Conservation (phyloP, 2,888 invertebrate genomes). For the Drosophila lacicola region DNA sequence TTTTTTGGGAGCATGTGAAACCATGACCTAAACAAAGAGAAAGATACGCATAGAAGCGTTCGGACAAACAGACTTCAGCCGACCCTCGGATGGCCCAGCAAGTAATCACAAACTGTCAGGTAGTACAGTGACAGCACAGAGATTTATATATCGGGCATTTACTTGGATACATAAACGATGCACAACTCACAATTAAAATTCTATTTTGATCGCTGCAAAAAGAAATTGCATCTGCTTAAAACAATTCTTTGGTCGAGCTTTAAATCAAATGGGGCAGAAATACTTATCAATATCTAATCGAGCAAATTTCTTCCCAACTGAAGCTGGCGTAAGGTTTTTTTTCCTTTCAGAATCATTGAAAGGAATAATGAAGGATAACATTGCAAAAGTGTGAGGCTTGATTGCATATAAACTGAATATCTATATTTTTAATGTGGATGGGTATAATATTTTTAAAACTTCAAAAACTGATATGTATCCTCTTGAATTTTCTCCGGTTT, state of each 20-base stretch:
- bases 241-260: no score
- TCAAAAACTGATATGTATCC: background rate
- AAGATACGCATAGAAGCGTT: no score
- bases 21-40: background rate
- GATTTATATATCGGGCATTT: background rate
- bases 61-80: constrained; percentile 1
- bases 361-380: no score
- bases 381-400: no score
- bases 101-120: constrained; percentile 15
- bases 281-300: no score
- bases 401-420: background rate
- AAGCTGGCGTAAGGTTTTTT: no score
- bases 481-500: background rate
- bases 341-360: no score
- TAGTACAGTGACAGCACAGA: constrained; percentile 9
- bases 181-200: background rate
- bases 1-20: background rate
- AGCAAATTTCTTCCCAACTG: no score
- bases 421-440: background rate
- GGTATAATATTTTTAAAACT: background rate
- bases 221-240: no score
- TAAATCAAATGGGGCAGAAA: no score
- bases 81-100: constrained; percentile 12
- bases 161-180: background rate
- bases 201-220: no score